Evolutionary conservation across 2,113 vertebrate species (phyloP).

Genomic region (Lasiurus cinereus): DNA sequence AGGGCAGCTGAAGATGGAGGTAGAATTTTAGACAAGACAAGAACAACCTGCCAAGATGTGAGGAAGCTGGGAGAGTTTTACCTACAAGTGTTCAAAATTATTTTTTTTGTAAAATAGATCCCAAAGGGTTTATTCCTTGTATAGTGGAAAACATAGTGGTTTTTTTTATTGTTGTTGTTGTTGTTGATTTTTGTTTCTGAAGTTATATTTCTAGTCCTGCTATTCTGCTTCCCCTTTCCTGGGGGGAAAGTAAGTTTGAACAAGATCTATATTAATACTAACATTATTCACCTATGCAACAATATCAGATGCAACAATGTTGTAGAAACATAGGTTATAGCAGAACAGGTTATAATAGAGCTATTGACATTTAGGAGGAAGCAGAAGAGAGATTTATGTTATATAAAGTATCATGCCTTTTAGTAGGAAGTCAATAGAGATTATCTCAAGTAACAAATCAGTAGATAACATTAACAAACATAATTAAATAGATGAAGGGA

Average conservation of each 20-base stretch:
- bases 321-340: not conserved
- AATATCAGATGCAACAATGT: not conserved
- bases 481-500: not conserved
- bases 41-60: not conserved
- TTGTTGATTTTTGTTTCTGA: not conserved
- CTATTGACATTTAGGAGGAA: not conserved
- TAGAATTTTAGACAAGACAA: not conserved
- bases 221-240: not conserved
- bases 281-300: not conserved
- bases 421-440: not conserved
- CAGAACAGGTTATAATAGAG: not conserved
- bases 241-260: not conserved
- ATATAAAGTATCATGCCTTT: not conserved
- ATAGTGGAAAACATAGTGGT: not conserved
- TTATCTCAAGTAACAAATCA: not conserved
- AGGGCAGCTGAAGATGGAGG: not conserved
- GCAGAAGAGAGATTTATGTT: not conserved
- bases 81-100: not conserved
- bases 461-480: not conserved
- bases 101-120: slow-evolving; percentile 8
- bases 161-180: not conserved
- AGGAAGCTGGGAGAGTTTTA: not conserved
- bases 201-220: not conserved
- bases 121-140: not conserved
- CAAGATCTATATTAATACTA: not conserved